phyloP scores from a whole-genome alignment of 2,113 vertebrate species.

The Pitta sordida region DNA sequence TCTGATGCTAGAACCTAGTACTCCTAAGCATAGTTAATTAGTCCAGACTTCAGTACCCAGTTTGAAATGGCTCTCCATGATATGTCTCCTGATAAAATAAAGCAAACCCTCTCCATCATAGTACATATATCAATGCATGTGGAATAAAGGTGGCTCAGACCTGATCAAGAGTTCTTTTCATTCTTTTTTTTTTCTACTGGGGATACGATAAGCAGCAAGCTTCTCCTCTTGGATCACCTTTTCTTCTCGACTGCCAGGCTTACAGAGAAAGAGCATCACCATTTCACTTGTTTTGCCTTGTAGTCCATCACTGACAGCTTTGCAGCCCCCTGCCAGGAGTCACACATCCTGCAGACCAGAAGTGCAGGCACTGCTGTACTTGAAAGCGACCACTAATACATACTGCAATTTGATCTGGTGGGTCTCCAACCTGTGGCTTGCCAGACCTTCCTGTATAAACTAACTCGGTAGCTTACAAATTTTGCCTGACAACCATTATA shows the following conservation, averaged over 20 bases:
- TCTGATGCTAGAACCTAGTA: background rate
- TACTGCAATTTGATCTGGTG: rapidly evolving
- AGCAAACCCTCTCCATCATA: background rate
- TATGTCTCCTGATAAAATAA: background rate
- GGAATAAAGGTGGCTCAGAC: background rate
- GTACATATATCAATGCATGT: background rate
- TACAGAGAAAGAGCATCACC: background rate
- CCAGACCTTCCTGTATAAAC: background rate
- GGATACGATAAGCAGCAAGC: background rate
- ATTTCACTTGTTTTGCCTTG: background rate
- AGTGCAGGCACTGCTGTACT: background rate
- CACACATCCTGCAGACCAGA: background rate
- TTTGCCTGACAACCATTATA: background rate
- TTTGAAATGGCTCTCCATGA: background rate
- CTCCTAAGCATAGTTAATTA: background rate
- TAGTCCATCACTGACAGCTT: background rate
- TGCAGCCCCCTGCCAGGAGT: background rate
- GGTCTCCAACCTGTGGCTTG: rapidly evolving
- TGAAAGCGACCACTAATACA: background rate
- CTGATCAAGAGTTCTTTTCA: background rate
- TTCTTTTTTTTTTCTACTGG: background rate
- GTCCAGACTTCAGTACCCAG: background rate
- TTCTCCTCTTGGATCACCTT: background rate
- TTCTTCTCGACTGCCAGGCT: background rate
- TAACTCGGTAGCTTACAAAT: background rate